Evolutionary conservation across 2,888 invertebrate genomes (phyloP), one percentile per base, ranked within the genome.

Genomic region (Drosophila antonietae): DNA sequence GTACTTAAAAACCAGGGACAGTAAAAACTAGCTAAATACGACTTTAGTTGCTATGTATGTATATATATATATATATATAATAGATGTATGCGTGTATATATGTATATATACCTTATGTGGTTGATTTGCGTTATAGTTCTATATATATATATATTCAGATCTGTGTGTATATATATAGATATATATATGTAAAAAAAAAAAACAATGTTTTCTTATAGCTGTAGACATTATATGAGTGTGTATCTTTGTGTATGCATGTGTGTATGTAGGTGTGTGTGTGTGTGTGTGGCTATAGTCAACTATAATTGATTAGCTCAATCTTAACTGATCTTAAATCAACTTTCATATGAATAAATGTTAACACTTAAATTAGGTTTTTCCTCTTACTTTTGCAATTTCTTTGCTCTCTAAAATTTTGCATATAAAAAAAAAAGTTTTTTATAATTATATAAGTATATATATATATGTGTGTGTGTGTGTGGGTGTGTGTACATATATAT

Each of bases 11-110:
- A 62, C 52, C 61, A 67, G 55, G 61, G 68, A 72, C 68, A 68
- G 60, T 78, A 62, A 72, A 80, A 80, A 81, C 77, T 78, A 78
- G 78, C 77, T 78, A 78, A 53, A 81, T 78, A 78, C 78, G 73
- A 77, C 81, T 78, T 72, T 51, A 76, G 46, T 61, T 68, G 41
- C 65, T 78, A 77, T 80, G 75, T 64, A 68, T 68, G 46, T 41
- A 63, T 60, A 46, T 73, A 44, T 65, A 63, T 60, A 46, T 73
- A 44, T 65, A 23, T 49, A 49, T 60, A 5, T 37, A 14, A 4
- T 72, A 57, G 43, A 31, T 75, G 59, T 33, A 31, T 67, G 60
- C 61, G 74, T 37, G 47, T 37, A 55, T 55, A 28, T 49, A 23
- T 47, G 37, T 61, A 55, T 64, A 47, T 37, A 63, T 52, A 53